Evolutionary conservation across 35 echinoderm and acorn worm genomes (phyloP), one percentile per base, ranked within the genome.

Genomic region (Strongylocentrotus purpuratus): DNA sequence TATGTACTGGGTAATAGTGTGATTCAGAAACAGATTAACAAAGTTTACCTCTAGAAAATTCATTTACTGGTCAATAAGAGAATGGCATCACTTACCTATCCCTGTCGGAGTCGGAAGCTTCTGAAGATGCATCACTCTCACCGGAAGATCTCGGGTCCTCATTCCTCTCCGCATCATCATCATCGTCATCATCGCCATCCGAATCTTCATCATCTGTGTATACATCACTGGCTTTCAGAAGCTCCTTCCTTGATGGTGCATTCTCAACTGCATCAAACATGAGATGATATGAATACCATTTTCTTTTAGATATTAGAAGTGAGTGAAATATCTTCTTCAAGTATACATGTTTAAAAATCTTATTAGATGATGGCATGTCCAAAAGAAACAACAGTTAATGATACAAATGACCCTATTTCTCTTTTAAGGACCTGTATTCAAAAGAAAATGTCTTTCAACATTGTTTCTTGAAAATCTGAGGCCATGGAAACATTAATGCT

Each of bases 171-270:
- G 92, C 96, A 22, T 99, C 96, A 25, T 97, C 94, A 32, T 96
- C 92, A 12, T 85, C 90, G 13, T 96, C 94, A 9, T 96, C 97
- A 35, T 98, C 97, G 48, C 96, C 97, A 46, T 99, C 98, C 11
- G 97, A 97, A 33, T 97, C 96, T 12, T 99, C 98, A 55, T 98
- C 98, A 61, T 99, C 98, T 14, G 98, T 98, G 92, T 99, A 99
- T 45, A 99, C 98, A 61, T 99, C 98, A 96, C 97, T 98, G 33
- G 97, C 98, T 61, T 97, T 97, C 71, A 99, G 71, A 31, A 94
- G 97, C 33, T 97, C 85, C 91, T 97, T 99, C 92, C 95, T 97
- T 28, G 97, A 96, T 35, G 96, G 95, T 7, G 93, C 95, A 31
- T 96, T 94, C 47, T 99, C 97, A 59, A 97, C 97, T 97, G 86